A percentile compares a stretch with the other conserved stretches of the same genome.
phyloP scores from a whole-genome alignment of 2,797 vertebrate species.

The Atherinosoma microstoma region DNA sequence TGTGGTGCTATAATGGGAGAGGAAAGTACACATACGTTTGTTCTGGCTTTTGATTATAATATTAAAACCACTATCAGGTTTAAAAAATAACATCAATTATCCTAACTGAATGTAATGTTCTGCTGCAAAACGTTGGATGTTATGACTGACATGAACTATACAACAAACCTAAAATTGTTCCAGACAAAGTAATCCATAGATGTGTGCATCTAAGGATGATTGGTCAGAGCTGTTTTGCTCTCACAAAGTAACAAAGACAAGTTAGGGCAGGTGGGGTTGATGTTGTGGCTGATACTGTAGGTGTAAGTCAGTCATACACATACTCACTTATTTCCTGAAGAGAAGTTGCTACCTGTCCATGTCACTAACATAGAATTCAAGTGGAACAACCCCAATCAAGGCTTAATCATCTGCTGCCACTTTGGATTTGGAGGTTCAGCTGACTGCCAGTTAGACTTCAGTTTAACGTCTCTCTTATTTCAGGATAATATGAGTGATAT shows the following conservation, averaged over 20 bases:
- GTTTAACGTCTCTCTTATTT: slow-evolving; percentile 12
- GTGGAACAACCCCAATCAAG: slow-evolving; percentile 2
- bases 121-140: neutral
- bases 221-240: neutral
- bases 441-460: slow-evolving; percentile 14
- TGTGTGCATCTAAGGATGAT: neutral
- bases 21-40: neutral
- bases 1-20: slow-evolving; percentile 15
- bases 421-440: slow-evolving; percentile 31
- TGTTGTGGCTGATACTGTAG: neutral
- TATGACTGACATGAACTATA: neutral
- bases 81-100: neutral
- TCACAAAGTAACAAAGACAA: neutral
- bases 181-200: neutral
- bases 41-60: slow-evolving; percentile 12
- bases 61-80: neutral
- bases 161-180: neutral
- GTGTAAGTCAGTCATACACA: neutral
- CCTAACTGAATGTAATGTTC: neutral
- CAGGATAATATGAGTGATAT: slow-evolving; percentile 5
- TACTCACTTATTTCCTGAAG: slow-evolving; percentile 28
- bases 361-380: slow-evolving; percentile 26
- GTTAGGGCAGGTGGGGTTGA: neutral
- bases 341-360: slow-evolving; percentile 19
- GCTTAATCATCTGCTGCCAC: slow-evolving; percentile 22